Evolutionary conservation across 2,113 vertebrate species (phyloP), one percentile per base, ranked within the genome.

Genomic region (Plectropomus leopardus): DNA sequence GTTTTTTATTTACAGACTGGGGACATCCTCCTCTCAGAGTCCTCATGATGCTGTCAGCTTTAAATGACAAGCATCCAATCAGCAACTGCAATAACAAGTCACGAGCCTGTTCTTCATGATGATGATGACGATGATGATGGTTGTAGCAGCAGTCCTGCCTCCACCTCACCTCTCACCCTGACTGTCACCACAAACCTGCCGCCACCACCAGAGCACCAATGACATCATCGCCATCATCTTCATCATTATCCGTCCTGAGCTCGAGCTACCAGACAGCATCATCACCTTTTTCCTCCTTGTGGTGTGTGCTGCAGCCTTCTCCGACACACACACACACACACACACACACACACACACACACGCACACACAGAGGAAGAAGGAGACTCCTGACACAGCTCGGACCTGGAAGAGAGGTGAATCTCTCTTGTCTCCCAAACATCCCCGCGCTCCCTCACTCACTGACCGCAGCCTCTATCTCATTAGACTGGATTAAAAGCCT

Each of bases 401-500:
- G 82, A 82, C 72, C 80, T 45, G n/a, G n/a, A n/a, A n/a, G 87
- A 82, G 66, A 80, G 80, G 82, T 47, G 88, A 85, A 53, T 45
- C 63, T 53, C 24, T 69, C 21, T 45, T 72, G 58, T 60, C 86
- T 71, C 68, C 59, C 28, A 72, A 75, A 76, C 73, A 76, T 59
- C 69, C 79, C 44, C 57, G 14, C 82, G 3, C 79, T 42, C 77
- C 4, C 45, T 32, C 74, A 3, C 48, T 44, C 72, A 0, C 79
- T 50, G 82, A 23, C 74, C 84, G 80, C 87, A 76, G 84, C 51
- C 69, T 90, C 83, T 66, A 90, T 91, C 89, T 82, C 84, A 67
- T 92, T 91, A 92, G 28, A 85, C 82, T 69, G 89, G 93, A 94
- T 94, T 94, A 93, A 89, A 44, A 90, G 89, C 64, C 83, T 75